Percentiles rank a stretch among this genome's conserved stretches.
Conservation (phyloP, 2,113 vertebrate genomes). For the Onychostruthus taczanowskii region DNA sequence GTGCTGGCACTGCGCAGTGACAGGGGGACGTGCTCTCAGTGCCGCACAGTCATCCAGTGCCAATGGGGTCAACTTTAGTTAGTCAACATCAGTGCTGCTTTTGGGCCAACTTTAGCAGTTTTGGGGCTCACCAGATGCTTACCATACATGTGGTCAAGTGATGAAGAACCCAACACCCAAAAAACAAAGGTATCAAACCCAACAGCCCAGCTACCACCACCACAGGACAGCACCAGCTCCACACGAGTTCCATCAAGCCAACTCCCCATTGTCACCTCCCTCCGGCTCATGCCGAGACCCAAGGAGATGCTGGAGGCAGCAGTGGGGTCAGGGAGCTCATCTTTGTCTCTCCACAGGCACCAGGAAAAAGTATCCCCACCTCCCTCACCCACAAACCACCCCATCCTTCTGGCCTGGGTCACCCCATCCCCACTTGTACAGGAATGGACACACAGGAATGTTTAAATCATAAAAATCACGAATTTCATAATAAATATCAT, state of each 20-base stretch:
- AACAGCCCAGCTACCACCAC: too few species aligned
- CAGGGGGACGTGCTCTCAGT: rapidly evolving
- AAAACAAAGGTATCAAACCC: too few species aligned
- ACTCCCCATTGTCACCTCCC: background rate
- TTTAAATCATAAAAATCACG: background rate
- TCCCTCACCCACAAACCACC: background rate
- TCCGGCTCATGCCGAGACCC: background rate
- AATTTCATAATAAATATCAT: too few species aligned
- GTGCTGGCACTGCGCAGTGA: background rate
- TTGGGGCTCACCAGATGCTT: background rate
- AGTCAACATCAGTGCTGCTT: background rate
- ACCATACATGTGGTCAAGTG: background rate
- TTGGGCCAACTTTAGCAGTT: background rate
- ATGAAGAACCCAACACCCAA: too few species aligned
- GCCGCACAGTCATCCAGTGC: background rate
- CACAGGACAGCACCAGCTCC: too few species aligned
- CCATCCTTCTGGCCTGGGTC: background rate
- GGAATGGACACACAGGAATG: background rate
- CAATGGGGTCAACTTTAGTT: background rate
- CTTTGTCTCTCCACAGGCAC: background rate
- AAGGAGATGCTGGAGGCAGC: background rate
- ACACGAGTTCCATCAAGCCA: background rate
- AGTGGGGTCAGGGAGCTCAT: background rate
- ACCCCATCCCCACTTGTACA: background rate
- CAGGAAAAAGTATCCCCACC: background rate